Percentiles rank a stretch among this genome's conserved stretches.
Conservation (phyloP, 2,113 vertebrate genomes). For the Melanotaenia duboulayi region DNA sequence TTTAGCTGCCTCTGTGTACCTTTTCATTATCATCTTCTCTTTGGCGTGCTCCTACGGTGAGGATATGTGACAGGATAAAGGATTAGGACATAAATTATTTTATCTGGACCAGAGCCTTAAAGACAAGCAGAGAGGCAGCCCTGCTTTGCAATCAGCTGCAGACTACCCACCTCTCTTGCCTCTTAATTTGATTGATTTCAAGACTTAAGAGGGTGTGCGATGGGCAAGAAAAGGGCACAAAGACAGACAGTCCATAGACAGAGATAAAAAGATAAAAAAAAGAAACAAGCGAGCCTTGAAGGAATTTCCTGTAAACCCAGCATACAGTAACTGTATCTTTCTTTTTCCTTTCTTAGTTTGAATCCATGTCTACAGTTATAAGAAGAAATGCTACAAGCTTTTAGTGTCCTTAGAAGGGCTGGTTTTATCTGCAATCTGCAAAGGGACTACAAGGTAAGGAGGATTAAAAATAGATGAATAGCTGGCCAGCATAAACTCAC, state of each 20-base stretch:
- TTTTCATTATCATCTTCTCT: conserved; percentile 32
- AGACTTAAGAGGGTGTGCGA: conserved; percentile 6
- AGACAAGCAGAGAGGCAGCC: conserved; percentile 5
- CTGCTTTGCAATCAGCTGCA: conserved; percentile 4
- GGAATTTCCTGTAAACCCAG: not conserved
- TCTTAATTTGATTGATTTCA: conserved; percentile 42
- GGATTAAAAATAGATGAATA: conserved; percentile 21
- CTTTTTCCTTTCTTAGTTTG: not conserved
- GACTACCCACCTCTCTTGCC: conserved; percentile 10
- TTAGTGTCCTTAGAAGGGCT: not conserved
- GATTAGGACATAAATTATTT: conserved; percentile 38
- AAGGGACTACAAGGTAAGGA: not conserved
- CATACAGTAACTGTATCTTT: not conserved
- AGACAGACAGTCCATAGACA: not conserved
- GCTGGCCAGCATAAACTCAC: conserved; percentile 24
- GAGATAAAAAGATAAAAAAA: not conserved
- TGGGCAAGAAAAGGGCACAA: conserved; percentile 13
- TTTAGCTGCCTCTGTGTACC: conserved; percentile 16
- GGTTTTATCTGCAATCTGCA: not conserved
- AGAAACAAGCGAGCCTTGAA: not conserved
- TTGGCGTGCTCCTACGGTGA: not conserved
- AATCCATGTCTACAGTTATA: not conserved
- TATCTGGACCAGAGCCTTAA: conserved; percentile 21
- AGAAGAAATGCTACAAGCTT: not conserved
- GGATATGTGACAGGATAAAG: conserved; percentile 34